phyloP scores from a whole-genome alignment of 2,888 invertebrate species.

The Drosophila borborema region DNA sequence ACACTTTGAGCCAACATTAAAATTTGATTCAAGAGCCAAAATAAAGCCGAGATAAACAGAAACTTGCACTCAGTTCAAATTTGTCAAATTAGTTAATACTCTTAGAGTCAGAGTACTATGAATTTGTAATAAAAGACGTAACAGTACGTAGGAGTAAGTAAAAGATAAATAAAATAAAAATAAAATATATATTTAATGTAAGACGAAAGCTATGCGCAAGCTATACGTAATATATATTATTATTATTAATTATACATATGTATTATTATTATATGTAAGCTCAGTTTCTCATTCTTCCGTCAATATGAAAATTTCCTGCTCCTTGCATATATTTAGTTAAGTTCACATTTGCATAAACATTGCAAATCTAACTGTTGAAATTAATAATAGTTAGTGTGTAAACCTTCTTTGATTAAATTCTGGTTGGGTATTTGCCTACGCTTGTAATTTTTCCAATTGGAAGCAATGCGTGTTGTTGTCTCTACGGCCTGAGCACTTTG shows the following conservation, averaged over 20 bases:
- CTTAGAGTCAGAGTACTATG: background rate
- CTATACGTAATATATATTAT: too few species aligned
- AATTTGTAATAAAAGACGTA: background rate
- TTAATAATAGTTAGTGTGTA: background rate
- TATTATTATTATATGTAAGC: too few species aligned
- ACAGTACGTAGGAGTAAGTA: too few species aligned
- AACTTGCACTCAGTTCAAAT: background rate
- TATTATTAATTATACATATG: too few species aligned
- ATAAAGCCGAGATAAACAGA: background rate
- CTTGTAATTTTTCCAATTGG: background rate
- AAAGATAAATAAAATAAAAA: too few species aligned
- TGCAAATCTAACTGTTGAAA: background rate
- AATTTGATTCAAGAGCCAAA: slow-evolving; percentile 1
- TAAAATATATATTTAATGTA: too few species aligned
- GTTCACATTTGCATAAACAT: too few species aligned
- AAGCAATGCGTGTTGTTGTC: background rate
- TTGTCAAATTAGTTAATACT: background rate
- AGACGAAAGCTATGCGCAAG: too few species aligned
- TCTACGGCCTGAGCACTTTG: slow-evolving; percentile 52
- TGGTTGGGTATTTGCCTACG: slow-evolving; percentile 3
- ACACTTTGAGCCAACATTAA: background rate
- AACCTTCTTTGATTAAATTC: background rate
- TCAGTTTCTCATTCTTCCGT: background rate
- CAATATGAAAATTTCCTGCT: too few species aligned
- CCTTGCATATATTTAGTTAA: background rate